Conservation (phyloP, 2,888 invertebrate genomes). For the Hetaerina titia region DNA sequence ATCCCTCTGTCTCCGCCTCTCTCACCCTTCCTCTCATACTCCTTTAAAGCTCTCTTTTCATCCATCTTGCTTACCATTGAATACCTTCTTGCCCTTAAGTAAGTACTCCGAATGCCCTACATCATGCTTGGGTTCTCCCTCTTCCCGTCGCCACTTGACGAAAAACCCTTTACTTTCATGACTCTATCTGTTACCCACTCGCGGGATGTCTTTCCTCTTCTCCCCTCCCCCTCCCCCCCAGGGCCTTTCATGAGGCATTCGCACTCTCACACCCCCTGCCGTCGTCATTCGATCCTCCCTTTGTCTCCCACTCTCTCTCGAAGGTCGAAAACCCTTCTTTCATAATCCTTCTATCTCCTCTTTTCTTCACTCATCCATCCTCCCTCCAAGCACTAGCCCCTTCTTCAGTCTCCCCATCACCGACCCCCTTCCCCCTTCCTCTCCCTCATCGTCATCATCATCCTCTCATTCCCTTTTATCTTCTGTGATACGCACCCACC, state of each 20-base stretch:
- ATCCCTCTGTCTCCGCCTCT: neutral
- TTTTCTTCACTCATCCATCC: too few relatives aligned
- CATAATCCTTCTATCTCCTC: neutral
- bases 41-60: constrained; percentile 25
- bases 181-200: constrained; percentile 39
- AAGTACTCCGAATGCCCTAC: constrained; percentile 36
- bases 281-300: constrained; percentile 41
- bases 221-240: neutral
- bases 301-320: constrained; percentile 41
- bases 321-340: constrained; percentile 57
- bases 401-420: neutral
- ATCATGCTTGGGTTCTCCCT: constrained; percentile 17
- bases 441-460: constrained; percentile 22
- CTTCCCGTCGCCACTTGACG: constrained; percentile 20
- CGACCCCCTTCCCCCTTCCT: neutral
- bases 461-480: constrained; percentile 15
- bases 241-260: neutral
- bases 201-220: constrained; percentile 1
- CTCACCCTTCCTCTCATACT: neutral
- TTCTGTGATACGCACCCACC: neutral
- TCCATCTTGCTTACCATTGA: neutral
- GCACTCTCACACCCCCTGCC: constrained; percentile 23
- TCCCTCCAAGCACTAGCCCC: neutral
- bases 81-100: constrained; percentile 5
- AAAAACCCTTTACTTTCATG: constrained; percentile 42